Conservation (phyloP, 1,140 invertebrate species). For the Augochlora pura region DNA sequence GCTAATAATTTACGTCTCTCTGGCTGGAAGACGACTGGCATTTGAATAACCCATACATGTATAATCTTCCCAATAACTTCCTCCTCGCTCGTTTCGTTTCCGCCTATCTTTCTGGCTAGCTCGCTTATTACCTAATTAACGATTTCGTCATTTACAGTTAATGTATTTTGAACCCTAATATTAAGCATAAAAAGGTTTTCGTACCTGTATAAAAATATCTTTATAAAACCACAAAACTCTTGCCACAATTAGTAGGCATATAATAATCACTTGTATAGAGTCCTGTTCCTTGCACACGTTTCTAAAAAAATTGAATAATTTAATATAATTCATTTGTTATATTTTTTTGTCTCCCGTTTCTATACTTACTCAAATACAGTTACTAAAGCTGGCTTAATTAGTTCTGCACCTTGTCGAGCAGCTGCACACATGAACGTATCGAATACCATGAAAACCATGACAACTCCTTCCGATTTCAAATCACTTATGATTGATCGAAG, state of each 20-base stretch:
- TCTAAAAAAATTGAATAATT: conserved; percentile 75
- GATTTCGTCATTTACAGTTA: conserved; percentile 18
- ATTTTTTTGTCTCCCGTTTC: too few species aligned
- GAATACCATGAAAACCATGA: conserved; percentile 87
- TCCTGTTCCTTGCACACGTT: conserved; percentile 84
- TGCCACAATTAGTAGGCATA: conserved; percentile 89
- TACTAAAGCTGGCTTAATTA: conserved; percentile 85
- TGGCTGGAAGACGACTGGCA: conserved; percentile 88
- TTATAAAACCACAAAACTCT: conserved; percentile 88
- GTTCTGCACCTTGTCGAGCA: conserved; percentile 83
- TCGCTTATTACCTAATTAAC: conserved; percentile 79
- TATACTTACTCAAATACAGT: conserved; percentile 84
- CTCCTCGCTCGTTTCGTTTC: conserved; percentile 79
- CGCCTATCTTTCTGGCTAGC: conserved; percentile 71
- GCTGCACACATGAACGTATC: conserved; percentile 86
- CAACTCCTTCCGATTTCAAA: conserved; percentile 89
- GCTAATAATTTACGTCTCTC: conserved; percentile 90
- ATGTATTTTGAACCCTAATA: background rate
- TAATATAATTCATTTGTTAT: background rate
- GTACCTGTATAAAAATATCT: conserved; percentile 85
- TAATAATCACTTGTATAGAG: conserved; percentile 86
- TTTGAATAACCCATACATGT: conserved; percentile 89
- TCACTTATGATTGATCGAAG: conserved; percentile 88
- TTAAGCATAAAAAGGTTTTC: background rate
- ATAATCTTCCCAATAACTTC: conserved; percentile 86